Evolutionary conservation across 1,140 invertebrate genomes (phyloP).

Genomic region (Trachymyrmex cornetzi): DNA sequence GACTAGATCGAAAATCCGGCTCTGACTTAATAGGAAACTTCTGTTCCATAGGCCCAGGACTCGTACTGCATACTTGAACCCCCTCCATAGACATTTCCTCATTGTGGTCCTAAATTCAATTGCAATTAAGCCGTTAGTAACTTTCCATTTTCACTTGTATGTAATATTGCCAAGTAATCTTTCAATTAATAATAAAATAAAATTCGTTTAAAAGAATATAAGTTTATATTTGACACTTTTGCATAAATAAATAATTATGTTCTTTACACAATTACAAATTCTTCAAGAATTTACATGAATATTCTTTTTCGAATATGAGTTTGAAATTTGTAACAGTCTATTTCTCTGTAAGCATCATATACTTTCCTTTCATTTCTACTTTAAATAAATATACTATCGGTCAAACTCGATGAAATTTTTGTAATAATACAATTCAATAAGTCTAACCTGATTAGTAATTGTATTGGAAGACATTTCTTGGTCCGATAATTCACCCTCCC

Average conservation of each 20-base stretch:
- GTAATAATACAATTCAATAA: background rate
- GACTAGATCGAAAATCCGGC: slow-evolving; percentile 85
- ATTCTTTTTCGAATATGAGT: background rate
- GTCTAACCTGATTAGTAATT: slow-evolving; percentile 84
- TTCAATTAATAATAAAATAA: background rate
- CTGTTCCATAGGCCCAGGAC: slow-evolving; percentile 83
- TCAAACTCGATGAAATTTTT: background rate
- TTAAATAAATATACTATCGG: background rate
- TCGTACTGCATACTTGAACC: slow-evolving; percentile 85
- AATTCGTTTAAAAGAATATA: background rate
- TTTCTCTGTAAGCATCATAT: background rate
- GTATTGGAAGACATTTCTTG: slow-evolving; percentile 88
- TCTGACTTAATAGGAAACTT: slow-evolving; percentile 85
- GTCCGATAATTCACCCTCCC: slow-evolving; percentile 96
- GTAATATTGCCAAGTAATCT: background rate
- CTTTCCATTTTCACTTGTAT: background rate
- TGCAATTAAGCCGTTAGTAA: background rate
- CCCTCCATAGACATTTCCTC: slow-evolving; percentile 87
- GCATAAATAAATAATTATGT: background rate
- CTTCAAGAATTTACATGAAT: background rate
- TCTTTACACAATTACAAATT: background rate
- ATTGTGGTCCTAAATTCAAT: slow-evolving; percentile 80
- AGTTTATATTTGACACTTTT: background rate
- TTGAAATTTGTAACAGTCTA: background rate
- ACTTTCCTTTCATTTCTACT: background rate